Evolutionary conservation across 1,140 invertebrate genomes (phyloP), one percentile per base, ranked within the genome.

Genomic region (Dinoponera quadriceps): DNA sequence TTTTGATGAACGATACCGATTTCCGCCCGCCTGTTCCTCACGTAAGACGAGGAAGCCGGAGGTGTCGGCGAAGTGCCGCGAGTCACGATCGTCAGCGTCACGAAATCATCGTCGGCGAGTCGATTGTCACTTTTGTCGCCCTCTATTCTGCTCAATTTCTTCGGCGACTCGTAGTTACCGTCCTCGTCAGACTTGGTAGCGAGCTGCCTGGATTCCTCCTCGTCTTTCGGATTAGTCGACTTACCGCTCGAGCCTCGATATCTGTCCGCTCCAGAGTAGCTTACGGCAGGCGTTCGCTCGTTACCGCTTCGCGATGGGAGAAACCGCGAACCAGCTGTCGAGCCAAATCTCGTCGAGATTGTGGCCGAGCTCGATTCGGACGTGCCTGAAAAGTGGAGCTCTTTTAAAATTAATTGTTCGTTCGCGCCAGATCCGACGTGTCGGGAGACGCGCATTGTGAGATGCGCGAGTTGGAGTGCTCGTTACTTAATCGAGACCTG

Each of bases 61-160:
- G 96, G 95, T 0, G 96, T 96, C 1, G 97, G 97, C 11, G 97
- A 97, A 1, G 97, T 98, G 51, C 96, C 96, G 85, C 97, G 94
- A 0, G 96, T 97, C 0, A 97, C 94, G 22, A 97, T 95, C 5
- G 95, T 95, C 5, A 97, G 89, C 1, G 95, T 95, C 33, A 95
- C 91, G 63, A 95, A 93, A 16, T 94, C 94, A 1, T 80, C 81
- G 16, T 91, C 89, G 77, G 93, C 54, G 25, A 74, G 25, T 66
- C 83, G 85, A 51, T 66, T 62, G 3, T 85, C 83, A 2, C 5
- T 54, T 4, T 89, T 65, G 14, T 62, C 25, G 14, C 86, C 83
- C 20, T 81, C 75, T 1, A 62, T 16, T 48, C 78, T 77, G 5
- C 7, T 48, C 3, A 66, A 2, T 18, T 22, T 13, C 1, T 44